Percentiles rank a stretch among this genome's conserved stretches.
Conservation (phyloP, 2,888 invertebrate genomes). For the Drosophila acutilabella region DNA sequence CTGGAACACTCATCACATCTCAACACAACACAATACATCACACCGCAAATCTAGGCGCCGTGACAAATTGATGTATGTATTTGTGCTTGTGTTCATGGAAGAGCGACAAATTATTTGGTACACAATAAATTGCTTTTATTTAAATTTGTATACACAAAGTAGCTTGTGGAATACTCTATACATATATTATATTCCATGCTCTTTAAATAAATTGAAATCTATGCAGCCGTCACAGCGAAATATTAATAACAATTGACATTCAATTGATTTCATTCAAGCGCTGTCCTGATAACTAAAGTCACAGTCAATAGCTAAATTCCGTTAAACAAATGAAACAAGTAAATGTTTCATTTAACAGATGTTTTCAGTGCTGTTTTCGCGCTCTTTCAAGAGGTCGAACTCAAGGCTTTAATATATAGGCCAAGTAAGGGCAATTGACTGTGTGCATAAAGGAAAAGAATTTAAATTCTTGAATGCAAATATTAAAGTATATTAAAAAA, state of each 20-base stretch:
- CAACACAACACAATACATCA: neutral
- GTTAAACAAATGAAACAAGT: neutral
- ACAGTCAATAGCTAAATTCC: neutral
- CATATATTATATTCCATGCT: slow-evolving; percentile 6
- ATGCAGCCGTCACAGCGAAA: slow-evolving; percentile 6
- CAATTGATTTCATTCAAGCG: slow-evolving; percentile 13
- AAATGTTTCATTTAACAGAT: slow-evolving; percentile 9
- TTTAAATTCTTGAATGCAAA: slow-evolving; percentile 2
- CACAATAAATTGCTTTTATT: slow-evolving; percentile 13
- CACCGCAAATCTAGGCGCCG: slow-evolving; percentile 31
- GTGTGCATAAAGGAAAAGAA: neutral
- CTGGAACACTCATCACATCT: slow-evolving; percentile 44
- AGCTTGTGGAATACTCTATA: slow-evolving; percentile 3
- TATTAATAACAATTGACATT: slow-evolving; percentile 18
- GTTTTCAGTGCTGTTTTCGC: neutral
- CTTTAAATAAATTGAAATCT: slow-evolving; percentile 11
- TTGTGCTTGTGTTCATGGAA: neutral
- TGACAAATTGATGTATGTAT: slow-evolving; percentile 10
- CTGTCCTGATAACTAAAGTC: slow-evolving; percentile 45
- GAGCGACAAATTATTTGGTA: neutral
- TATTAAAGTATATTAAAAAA: too few species aligned
- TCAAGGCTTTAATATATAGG: slow-evolving; percentile 17
- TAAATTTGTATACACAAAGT: slow-evolving; percentile 9
- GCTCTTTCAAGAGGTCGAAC: slow-evolving; percentile 6
- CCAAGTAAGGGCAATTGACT: slow-evolving; percentile 10